Evolutionary conservation across 2,797 vertebrate genomes (phyloP), one percentile per base, ranked within the genome.

Genomic region (Sebastes cheni): DNA sequence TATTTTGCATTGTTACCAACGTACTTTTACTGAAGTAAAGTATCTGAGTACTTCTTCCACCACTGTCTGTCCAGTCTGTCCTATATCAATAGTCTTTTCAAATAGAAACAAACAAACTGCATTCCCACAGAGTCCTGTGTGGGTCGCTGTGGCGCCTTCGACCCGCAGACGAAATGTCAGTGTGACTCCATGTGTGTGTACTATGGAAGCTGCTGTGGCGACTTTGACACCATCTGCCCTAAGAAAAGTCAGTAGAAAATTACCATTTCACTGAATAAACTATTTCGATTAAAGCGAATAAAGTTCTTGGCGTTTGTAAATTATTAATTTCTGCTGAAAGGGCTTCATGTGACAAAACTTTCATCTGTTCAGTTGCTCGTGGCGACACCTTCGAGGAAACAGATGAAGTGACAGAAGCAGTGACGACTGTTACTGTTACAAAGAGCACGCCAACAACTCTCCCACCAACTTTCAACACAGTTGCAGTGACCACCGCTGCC

Each of bases 111-210:
- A 78, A 72, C 66, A 68, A 82, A 25, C 29, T 78, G 73, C 16
- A 30, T 86, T 84, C 84, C 84, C 82, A 59, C 91, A 99, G 98
- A 97, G 65, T 96, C 97, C 36, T 99, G 98, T 1, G 83, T 11
- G 27, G 95, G 91, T 32, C 97, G 93, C 88, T 99, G 99, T 1
- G 89, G 94, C 0, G 81, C 95, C 46, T 99, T 99, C 20, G 66
- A 95, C 0, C 7, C 74, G 0, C 29, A 1, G 56, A 93, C 0
- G 80, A 99, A 98, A 88, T 99, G 98, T 84, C 99, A 99, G 86
- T 99, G 99, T 16, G 99, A 99, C 18, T 89, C 93, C 60, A 94
- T 98, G 89, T 99, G 99, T 70, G 20, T 94, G 20, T 99, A 98
- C 89, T 98, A 99, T 79, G 89, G 93, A 86, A 99, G 98, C 95